Conservation (phyloP, 2,888 invertebrate genomes). For the Achlya flavicornis region DNA sequence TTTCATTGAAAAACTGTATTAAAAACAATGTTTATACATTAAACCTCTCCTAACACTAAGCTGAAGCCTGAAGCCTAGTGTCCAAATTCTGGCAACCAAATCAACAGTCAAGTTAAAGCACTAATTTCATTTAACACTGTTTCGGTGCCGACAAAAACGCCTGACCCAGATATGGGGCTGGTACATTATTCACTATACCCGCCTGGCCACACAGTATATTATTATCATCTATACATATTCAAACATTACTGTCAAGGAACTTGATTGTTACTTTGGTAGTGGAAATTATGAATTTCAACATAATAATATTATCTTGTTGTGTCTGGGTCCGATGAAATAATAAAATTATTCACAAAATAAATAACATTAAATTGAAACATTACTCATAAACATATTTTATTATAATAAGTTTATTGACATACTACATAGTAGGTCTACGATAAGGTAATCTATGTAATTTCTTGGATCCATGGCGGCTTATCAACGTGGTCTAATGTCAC, state of each 20-base stretch:
- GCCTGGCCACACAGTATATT: slow-evolving; percentile 13
- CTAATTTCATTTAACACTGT: slow-evolving; percentile 22
- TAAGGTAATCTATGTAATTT: no score
- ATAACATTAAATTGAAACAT: no score
- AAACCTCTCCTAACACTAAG: neutral
- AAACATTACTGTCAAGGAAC: neutral
- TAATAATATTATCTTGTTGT: neutral
- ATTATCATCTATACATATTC: slow-evolving; percentile 7
- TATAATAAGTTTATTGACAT: no score
- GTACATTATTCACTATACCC: slow-evolving; percentile 17
- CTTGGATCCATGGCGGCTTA: no score
- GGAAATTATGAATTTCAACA: neutral
- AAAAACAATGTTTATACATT: neutral
- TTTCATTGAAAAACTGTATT: no score
- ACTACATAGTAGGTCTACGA: no score
- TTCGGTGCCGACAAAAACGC: slow-evolving; percentile 13
- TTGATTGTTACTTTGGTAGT: neutral
- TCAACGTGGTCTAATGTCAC: no score
- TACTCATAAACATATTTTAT: no score
- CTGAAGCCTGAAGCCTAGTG: neutral
- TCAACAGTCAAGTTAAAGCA: slow-evolving; percentile 12
- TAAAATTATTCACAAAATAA: no score
- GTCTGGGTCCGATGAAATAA: neutral
- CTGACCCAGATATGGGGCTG: slow-evolving; percentile 27
- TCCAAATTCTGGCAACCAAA: neutral